Evolutionary conservation across 2,113 vertebrate species (phyloP), one percentile per base, ranked within the genome.

Genomic region (Chionomys nivalis): DNA sequence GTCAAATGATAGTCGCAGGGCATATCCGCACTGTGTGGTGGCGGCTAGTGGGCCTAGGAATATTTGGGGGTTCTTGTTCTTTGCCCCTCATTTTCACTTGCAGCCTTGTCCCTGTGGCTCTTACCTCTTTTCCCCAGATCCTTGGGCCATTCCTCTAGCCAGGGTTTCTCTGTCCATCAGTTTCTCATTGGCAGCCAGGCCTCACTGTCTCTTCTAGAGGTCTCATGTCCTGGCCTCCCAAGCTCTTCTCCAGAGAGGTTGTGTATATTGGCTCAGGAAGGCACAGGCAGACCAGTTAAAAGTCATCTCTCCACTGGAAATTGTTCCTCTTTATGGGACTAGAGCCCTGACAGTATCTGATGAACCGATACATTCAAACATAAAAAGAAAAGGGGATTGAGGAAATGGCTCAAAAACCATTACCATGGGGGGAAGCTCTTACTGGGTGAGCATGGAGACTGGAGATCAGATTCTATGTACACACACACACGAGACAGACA

Each of bases 141-240:
- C 89, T 88, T 83, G 92, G 73, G 63, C 86, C 61, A 28, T 86
- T 92, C 87, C 82, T 89, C 33, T 65, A 66, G 42, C 55, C 61
- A 33, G 47, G 12, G 47, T 89, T 94, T 95, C 87, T 88, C 17
- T 19, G 6, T 2, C 17, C 55, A 58, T 19, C 55, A 55, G 55
- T 17, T 58, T 49, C 61, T 36, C 42, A 23, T 73, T 26, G 52
- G 87, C 58, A 82, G 10, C 21, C 77, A 77, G 55, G 28, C 68
- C 9, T 82, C 21, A 0, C 16, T 65, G n/a, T 88, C 81, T 72
- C 8, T 55, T 78, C 76, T 58, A 36, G 7, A 92, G 78, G 63
- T 49, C 36, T 0, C 28, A 17, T 17, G 52, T 16, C 55, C 70
- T 21, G 36, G 81, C 26, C n/a, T 96, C 49, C 68, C 28, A 79